These are phyloP conservation scores for Misgurnus anguillicaudatus DNA, from an alignment of 2,113 vertebrate genomes.

Conservation along the genomic window DNA sequence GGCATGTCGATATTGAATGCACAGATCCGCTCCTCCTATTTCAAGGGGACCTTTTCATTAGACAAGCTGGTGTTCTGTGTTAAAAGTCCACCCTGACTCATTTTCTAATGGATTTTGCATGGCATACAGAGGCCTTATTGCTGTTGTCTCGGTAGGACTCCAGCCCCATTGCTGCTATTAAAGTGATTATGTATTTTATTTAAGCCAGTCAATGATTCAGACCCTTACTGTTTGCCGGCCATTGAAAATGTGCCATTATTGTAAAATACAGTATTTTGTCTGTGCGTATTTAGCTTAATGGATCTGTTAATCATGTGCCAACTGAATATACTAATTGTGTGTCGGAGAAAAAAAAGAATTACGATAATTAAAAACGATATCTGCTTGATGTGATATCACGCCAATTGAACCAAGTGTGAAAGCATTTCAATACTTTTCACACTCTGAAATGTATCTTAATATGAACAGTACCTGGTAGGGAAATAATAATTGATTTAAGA, in stretches of 20 bases:
- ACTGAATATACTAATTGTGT: too few relatives aligned
- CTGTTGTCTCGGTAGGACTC: not conserved
- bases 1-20: conserved; percentile 30
- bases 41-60: conserved; percentile 35
- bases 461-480: too few relatives aligned
- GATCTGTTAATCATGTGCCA: too few relatives aligned
- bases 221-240: not conserved
- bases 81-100: conserved; percentile 33
- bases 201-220: conserved; percentile 19
- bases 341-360: too few relatives aligned
- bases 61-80: conserved; percentile 13
- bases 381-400: too few relatives aligned
- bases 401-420: too few relatives aligned
- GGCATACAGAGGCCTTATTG: not conserved
- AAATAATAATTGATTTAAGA: too few relatives aligned
- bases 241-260: not conserved
- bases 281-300: too few relatives aligned
- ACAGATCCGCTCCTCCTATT: not conserved
- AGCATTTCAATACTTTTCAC: too few relatives aligned
- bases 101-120: conserved; percentile 42
- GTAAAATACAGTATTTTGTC: too few relatives aligned
- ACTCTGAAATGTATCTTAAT: too few relatives aligned
- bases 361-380: too few relatives aligned
- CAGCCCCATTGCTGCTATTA: conserved; percentile 6
- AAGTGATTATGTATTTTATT: conserved; percentile 44